Conservation (phyloP, 2,797 vertebrate genomes). For the Syndactyla subalaris region DNA sequence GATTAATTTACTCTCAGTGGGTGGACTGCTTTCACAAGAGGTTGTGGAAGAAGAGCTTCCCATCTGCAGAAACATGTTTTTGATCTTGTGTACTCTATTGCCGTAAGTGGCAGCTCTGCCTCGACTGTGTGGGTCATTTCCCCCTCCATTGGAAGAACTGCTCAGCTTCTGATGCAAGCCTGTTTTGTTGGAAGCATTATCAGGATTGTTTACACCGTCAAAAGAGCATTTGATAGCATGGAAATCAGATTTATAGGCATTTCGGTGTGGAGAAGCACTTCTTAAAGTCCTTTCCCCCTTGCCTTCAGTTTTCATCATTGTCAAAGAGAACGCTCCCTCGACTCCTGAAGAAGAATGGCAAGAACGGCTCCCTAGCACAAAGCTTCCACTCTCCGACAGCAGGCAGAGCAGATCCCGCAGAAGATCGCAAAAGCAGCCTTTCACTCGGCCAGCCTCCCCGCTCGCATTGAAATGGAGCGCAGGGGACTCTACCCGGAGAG, state of each 20-base stretch:
- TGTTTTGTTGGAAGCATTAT: conserved; percentile 83
- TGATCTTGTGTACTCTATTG: conserved; percentile 92
- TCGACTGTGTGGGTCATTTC: conserved; percentile 65
- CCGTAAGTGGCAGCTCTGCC: conserved; percentile 81
- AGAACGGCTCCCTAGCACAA: conserved; percentile 1
- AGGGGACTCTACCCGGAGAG: not conserved
- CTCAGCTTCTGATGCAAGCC: conserved; percentile 81
- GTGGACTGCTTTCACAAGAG: conserved; percentile 56
- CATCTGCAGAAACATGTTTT: conserved; percentile 94
- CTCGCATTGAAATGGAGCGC: not conserved
- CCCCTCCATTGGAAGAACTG: conserved; percentile 70
- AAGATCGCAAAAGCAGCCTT: not conserved
- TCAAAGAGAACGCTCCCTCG: conserved; percentile 22
- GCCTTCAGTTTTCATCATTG: conserved; percentile 91
- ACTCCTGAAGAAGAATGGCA: not conserved
- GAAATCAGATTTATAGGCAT: conserved; percentile 93
- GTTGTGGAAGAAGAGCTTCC: conserved; percentile 76
- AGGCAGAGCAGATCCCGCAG: not conserved
- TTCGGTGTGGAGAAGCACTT: conserved; percentile 93
- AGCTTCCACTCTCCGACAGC: conserved; percentile 12
- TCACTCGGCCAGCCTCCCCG: not conserved
- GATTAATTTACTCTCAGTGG: conserved; percentile 59
- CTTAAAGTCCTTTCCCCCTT: conserved; percentile 90
- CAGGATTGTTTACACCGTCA: conserved; percentile 86
- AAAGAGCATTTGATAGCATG: conserved; percentile 93